Evolutionary conservation across 2,888 invertebrate genomes (phyloP).

Genomic region (Drosophila anomelani): DNA sequence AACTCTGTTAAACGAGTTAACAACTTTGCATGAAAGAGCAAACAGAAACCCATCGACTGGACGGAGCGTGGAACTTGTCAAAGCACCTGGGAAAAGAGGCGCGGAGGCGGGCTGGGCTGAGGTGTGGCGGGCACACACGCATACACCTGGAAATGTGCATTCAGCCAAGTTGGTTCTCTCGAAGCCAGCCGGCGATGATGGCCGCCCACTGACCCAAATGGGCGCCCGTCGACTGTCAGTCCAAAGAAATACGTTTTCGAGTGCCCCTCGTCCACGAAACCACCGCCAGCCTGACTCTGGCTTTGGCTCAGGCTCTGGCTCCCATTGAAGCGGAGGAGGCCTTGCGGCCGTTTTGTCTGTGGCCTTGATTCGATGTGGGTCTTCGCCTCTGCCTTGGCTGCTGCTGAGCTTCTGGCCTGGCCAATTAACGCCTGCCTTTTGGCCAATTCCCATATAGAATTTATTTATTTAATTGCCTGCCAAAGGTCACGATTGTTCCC

Average conservation of each 20-base stretch:
- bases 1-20: slow-evolving; percentile 71
- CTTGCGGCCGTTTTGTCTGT: slow-evolving; percentile 46
- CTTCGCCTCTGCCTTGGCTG: slow-evolving; percentile 23
- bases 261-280: slow-evolving; percentile 32
- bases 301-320: slow-evolving; percentile 1
- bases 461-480: slow-evolving; percentile 61
- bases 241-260: slow-evolving; percentile 65
- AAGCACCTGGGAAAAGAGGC: slow-evolving; percentile 23
- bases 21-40: slow-evolving; percentile 78
- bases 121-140: slow-evolving; percentile 39
- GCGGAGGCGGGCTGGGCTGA: slow-evolving; percentile 16
- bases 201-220: slow-evolving; percentile 76
- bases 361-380: slow-evolving; percentile 57
- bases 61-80: slow-evolving; percentile 36
- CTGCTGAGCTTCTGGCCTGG: slow-evolving; percentile 36
- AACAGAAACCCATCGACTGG: slow-evolving; percentile 64
- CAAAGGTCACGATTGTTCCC: slow-evolving; percentile 43
- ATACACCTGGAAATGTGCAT: slow-evolving; percentile 48
- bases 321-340: slow-evolving; percentile 17
- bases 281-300: background rate
- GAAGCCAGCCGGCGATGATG: slow-evolving; percentile 34
- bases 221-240: slow-evolving; percentile 48
- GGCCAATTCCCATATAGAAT: slow-evolving; percentile 43
- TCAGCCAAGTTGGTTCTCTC: slow-evolving; percentile 53
- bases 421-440: slow-evolving; percentile 67